Evolutionary conservation across 1,140 invertebrate genomes (phyloP), one percentile per base, ranked within the genome.

Genomic region (Saccostrea glomerata): DNA sequence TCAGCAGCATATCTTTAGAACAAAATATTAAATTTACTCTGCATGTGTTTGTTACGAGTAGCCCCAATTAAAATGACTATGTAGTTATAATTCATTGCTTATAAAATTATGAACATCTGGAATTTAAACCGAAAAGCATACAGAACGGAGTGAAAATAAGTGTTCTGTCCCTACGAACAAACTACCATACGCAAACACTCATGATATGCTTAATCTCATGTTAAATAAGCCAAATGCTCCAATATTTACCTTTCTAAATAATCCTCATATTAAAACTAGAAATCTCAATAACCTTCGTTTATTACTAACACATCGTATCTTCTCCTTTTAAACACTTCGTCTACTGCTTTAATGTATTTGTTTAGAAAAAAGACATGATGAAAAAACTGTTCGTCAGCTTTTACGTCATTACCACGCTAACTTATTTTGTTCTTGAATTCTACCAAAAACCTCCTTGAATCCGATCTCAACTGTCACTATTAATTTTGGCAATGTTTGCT

Each of bases 391-490:
- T 17, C 15, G 17, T 63, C 58, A 63, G n/a, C n/a, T 15, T 63
- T 63, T 6, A 63, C 58, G 47, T 47, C 47, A 63, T n/a, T 20
- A 63, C 58, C n/a, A n/a, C n/a, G 58, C 70, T 25, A 36, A 1
- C 23, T 77, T 30, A 7, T 30, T 4, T 77, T 15, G 11, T 77
- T 25, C 23, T 36, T 9, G 13, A 77, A 15, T 77, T 77, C 70
- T 77, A 15, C 25, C 30, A 11, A 13, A 36, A 36, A 5, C 25
- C 70, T 25, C 23, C 23, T 66, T 20, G 23, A 25, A 20, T 77
- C 25, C 70, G 70, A 77, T 77, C 70, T 77, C 70, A 36, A 77
- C 23, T 30, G 15, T 77, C 70, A 77, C 70, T 36, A 77, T 77
- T 77, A 77, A 25, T 77, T 77, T 36, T 30, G 70, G 70, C 23